Percentiles rank a stretch among this genome's conserved stretches.
phyloP scores from a whole-genome alignment of 2,113 vertebrate species.

The Patagioenas fasciata region DNA sequence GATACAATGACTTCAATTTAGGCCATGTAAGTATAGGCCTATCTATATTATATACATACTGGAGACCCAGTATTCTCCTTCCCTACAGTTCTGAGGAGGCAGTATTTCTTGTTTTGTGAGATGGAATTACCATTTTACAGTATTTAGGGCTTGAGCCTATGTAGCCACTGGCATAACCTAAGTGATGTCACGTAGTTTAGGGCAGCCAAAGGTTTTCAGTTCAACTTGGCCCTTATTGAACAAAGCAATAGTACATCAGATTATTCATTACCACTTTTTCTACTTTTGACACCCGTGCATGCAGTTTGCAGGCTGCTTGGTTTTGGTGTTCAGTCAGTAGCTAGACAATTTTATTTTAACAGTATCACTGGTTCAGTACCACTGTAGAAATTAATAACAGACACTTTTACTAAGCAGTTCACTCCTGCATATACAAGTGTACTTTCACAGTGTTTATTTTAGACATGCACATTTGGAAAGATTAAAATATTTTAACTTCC shows the following conservation, averaged over 20 bases:
- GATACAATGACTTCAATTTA: not conserved
- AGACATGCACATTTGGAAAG: not conserved
- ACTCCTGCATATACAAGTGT: not conserved
- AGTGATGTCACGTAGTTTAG: not conserved
- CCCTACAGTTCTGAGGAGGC: not conserved
- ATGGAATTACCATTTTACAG: not conserved
- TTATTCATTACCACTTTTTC: conserved; percentile 12
- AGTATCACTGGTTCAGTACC: conserved; percentile 48
- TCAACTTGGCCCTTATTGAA: not conserved
- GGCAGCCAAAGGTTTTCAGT: not conserved
- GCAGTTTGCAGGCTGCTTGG: conserved; percentile 8
- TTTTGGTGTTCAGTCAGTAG: not conserved
- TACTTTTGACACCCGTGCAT: not conserved
- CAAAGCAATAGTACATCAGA: not conserved
- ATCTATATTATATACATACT: not conserved
- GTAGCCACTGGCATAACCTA: not conserved
- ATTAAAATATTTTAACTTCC: conserved; percentile 54
- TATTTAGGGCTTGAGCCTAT: not conserved
- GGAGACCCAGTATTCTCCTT: not conserved
- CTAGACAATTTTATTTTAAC: conserved; percentile 14
- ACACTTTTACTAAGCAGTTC: conserved; percentile 46
- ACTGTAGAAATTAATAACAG: conserved; percentile 19
- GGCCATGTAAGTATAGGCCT: not conserved
- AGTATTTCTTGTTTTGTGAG: not conserved
- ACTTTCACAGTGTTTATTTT: conserved; percentile 36